Evolutionary conservation across 2,113 vertebrate genomes (phyloP), one percentile per base, ranked within the genome.

Genomic region (Mormoops blainvillei): DNA sequence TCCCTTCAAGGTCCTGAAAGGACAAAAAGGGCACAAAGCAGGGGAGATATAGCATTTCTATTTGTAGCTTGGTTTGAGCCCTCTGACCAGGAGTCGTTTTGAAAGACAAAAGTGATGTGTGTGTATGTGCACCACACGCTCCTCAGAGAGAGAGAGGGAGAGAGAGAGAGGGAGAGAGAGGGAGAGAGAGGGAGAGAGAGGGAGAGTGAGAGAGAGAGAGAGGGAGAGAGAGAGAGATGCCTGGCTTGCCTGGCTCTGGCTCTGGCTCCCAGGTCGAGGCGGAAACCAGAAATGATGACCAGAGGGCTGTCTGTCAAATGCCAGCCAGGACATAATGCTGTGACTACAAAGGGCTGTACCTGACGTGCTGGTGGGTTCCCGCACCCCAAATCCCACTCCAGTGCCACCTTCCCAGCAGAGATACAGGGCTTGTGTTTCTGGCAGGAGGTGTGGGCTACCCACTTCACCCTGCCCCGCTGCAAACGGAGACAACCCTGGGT

Each of bases 391-490:
- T 24, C 68, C 38, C 36, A 18, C 3, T 1, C 12, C 18, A 36
- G 13, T 1, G 3, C 14, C 15, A 4, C 31, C 73, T 82, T 68
- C 13, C 1, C 52, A 38, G 52, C 33, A 52, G 3, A n/a, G 74
- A 45, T 6, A 7, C 3, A 0, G n/a, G 18, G n/a, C 45, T n/a
- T 24, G 8, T 20, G 5, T n/a, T 76, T 28, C 52, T 43, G 52
- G 36, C 82, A 52, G 43, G 7, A 20, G 38, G 61, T 78, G 50
- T 58, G 38, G 70, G 7, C 4, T 26, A 86, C 36, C 28, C 76
- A n/a, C 6, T 0, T 8, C 7, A 65, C 16, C 9, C 54, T 19
- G 1, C 67, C 58, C 77, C 13, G 0, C 3, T 24, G n/a, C 7
- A 19, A 52, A 84, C 22, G 48, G 18, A 85, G 36, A 73, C 63